Conservation (phyloP, 2,888 invertebrate species). For the Trimorus sp. region DNA sequence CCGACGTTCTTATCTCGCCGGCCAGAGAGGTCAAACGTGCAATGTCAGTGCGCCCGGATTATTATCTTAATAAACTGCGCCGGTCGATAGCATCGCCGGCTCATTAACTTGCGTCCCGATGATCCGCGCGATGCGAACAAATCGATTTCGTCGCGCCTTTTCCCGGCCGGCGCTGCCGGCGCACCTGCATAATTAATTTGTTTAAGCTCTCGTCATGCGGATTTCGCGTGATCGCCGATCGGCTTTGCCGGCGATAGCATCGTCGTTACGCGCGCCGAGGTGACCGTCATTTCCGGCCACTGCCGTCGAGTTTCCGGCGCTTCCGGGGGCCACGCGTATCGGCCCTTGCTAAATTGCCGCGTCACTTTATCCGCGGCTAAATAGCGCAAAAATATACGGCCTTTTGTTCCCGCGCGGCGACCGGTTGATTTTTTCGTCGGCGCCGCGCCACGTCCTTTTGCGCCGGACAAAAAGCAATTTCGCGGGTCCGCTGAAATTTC, state of each 20-base stretch:
- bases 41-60: too few species aligned
- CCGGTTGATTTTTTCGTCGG: not conserved
- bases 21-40: too few species aligned
- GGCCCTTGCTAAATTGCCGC: slow-evolving; percentile 66
- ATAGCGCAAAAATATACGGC: slow-evolving; percentile 30
- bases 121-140: slow-evolving; percentile 8
- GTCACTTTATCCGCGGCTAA: slow-evolving; percentile 28
- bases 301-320: slow-evolving; percentile 78
- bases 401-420: slow-evolving; percentile 27
- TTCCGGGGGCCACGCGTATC: slow-evolving; percentile 76
- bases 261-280: too few species aligned
- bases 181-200: slow-evolving; percentile 50
- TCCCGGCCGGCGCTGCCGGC: slow-evolving; percentile 16
- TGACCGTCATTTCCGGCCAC: slow-evolving; percentile 77
- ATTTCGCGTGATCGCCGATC: slow-evolving; percentile 61
- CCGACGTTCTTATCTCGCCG: slow-evolving; percentile 64
- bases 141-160: slow-evolving; percentile 30
- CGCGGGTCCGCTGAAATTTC: slow-evolving; percentile 19
- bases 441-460: slow-evolving; percentile 9
- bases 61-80: too few species aligned
- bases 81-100: not conserved
- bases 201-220: slow-evolving; percentile 39
- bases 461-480: slow-evolving; percentile 14
- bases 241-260: slow-evolving; percentile 64
- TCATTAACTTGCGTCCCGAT: slow-evolving; percentile 21